Base-by-base conservation (phyloP, 2,888 invertebrate genomes). In the Andrena camellia region DNA sequence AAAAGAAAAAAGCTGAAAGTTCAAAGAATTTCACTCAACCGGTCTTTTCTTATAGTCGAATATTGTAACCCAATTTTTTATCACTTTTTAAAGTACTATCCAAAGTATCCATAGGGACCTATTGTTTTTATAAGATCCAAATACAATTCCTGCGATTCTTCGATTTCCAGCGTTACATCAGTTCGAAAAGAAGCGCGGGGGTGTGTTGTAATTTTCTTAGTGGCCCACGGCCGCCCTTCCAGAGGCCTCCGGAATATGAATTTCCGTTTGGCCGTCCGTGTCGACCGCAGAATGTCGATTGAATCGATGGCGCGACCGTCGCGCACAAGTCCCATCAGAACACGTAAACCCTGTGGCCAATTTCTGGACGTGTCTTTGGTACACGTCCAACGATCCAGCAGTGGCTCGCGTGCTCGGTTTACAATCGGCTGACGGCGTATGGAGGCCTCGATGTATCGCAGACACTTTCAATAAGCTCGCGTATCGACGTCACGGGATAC, bases 251-350 rank as follows among this genome's bases (percentile, higher is more conserved):
- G 72, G 67, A 78, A 77, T 83, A 80, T 71, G 77, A 86, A 87
- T 88, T 86, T 87, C 86, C 86, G 88, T 63, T 60, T 73, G 70
- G 54, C 64, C 76, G 75, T 67, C 68, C 76, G 73, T 31, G 29
- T 60, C 63, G 68, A 81, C 84, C 86, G 78, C 88, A 82, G 83
- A 88, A 85, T 83, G 86, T 83, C 81, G 86, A 88, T 88, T 84
- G 83, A 68, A 70, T 81, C 57, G 76, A 81, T 81, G 78, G 68
- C 60, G 63, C 62, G 31, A 60, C 77, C 75, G 67, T 75, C 62
- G 73, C 75, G 82, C 70, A 80, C 68, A 72, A 77, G 81, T 80
- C 80, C 85, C 81, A 85, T 87, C 86, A 86, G 86, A 86, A 89
- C 78, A 81, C 84, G 83, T 85, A 85, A 86, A 90, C 79, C 70